A percentile compares a stretch with the other conserved stretches of the same genome.
These are phyloP conservation scores for Emydura subglobosa DNA, from an alignment of 2,113 vertebrate genomes.

Conservation along the genomic window DNA sequence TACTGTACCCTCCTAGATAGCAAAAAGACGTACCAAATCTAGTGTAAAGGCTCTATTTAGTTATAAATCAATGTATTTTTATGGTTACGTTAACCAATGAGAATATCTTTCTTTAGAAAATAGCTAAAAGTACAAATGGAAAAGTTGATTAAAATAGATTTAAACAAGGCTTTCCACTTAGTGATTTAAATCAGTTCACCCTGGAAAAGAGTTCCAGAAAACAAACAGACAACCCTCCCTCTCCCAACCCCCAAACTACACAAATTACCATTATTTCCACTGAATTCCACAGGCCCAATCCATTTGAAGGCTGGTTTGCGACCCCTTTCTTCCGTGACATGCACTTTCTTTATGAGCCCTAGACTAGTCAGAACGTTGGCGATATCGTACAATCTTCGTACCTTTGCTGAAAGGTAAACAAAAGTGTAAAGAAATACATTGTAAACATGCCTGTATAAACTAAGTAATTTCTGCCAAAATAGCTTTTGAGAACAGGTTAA, in stretches of 20 bases:
- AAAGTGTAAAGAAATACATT: background rate
- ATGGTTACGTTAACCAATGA: background rate
- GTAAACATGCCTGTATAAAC: background rate
- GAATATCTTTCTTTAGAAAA: background rate
- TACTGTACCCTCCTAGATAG: background rate
- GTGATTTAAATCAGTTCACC: background rate
- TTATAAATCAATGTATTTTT: background rate
- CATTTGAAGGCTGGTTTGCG: slow-evolving; percentile 94
- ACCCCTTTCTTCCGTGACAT: slow-evolving; percentile 88
- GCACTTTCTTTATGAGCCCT: slow-evolving; percentile 91
- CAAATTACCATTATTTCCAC: slow-evolving; percentile 68
- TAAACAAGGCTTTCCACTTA: background rate
- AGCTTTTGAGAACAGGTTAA: background rate
- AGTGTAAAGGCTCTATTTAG: background rate
- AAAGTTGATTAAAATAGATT: background rate
- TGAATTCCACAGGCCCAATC: slow-evolving; percentile 91
- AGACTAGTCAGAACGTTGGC: slow-evolving; percentile 95
- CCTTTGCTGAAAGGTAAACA: slow-evolving; percentile 84
- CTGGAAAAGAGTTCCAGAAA: background rate
- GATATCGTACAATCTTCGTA: slow-evolving; percentile 93
- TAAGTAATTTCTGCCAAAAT: background rate
- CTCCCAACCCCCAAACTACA: background rate
- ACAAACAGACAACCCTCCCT: rapidly evolving
- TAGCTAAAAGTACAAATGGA: background rate
- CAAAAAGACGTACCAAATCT: background rate